phyloP scores from a whole-genome alignment of 2,113 vertebrate species.

The Paramormyrops kingsleyae region DNA sequence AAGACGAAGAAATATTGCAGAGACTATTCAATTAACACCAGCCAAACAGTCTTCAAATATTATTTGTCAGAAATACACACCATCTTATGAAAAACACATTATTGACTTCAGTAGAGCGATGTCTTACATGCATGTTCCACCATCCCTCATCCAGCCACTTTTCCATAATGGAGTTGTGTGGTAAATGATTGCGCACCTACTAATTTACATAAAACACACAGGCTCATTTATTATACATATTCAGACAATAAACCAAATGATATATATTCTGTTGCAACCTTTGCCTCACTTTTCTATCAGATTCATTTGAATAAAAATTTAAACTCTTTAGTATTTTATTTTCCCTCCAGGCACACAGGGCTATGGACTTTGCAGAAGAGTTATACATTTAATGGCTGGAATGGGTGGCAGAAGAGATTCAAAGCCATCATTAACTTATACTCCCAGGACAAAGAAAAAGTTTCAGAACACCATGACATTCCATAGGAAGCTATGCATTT shows the following conservation, averaged over 20 bases:
- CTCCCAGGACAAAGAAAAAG: not conserved
- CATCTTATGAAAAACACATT: not conserved
- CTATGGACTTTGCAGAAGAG: not conserved
- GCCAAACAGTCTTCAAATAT: not conserved
- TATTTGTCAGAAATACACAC: not conserved
- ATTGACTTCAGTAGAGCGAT: not conserved
- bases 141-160: not conserved
- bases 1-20: not conserved
- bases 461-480: not conserved
- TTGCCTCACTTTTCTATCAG: not conserved
- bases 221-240: not conserved
- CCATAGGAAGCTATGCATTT: not conserved
- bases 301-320: conserved; percentile 2
- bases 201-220: not conserved
- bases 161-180: not conserved
- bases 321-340: not conserved
- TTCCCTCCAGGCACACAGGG: not conserved
- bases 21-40: not conserved
- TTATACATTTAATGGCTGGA: not conserved
- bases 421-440: not conserved
- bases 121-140: not conserved
- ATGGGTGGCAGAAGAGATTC: not conserved
- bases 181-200: not conserved
- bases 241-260: not conserved
- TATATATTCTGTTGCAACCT: not conserved